Base-by-base conservation (phyloP, 2,888 invertebrate genomes). In the Melieria picta region DNA sequence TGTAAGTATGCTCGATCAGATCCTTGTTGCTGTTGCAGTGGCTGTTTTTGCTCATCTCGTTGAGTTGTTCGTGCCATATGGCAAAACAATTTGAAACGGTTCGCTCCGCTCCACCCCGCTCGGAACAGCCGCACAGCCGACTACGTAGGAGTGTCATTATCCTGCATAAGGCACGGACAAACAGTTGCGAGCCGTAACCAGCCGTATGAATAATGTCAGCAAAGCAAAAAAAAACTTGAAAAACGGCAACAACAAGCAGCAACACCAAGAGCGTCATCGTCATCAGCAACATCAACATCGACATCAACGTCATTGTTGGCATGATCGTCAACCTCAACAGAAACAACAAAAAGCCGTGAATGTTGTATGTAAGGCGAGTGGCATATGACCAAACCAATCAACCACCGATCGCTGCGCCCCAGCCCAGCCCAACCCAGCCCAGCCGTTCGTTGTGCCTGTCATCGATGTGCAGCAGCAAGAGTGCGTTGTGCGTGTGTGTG, bases 351-450 rank as follows among this genome's bases (percentile, higher is more conserved):
- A 30, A 30, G 30, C 30, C 30, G 30, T 30, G 30, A 30, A 30
- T 67, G 58, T 60, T 61, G 67, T 60, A 50, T 61, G 67, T 61
- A 58, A 67, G 60, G 47, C 67, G 52, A 67, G 67, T 67, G 67
- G 60, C 67, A 67, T 61, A 67, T 67, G 67, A 67, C 52, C 42
- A 11, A 10, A 11, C 50, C 50, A 50, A 10, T 10, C 11, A 11
- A 50, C 10, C 50, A 50, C 9, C 11, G 11, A 9, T 50, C 50
- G 11, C 11, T 30, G 30, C 30, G 30, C 30, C 30, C 62, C 62
- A 62, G 13, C 11, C 6, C 46, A 6, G 6, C 62, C 62, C n/a
- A 47, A 47, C 13, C 48, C 47, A 62, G 16, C 16, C 10, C 62
- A 48, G 50, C 62, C 30, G 30, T 30, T 30, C 30, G 30, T 3